Evolutionary conservation across 2,797 vertebrate species (phyloP).

Genomic region (Helostoma temminkii): DNA sequence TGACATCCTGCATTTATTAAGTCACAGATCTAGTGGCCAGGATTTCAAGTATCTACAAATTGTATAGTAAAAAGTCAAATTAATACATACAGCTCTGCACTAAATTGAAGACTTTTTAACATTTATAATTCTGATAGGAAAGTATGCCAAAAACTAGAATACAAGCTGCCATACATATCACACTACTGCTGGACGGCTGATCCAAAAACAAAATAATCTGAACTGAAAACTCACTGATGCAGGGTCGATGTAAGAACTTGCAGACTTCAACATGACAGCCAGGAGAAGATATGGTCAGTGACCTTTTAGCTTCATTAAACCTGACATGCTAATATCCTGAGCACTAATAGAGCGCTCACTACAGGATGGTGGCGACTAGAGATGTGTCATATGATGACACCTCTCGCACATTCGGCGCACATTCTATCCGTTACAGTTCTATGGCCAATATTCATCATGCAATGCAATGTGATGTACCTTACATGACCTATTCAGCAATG

Average conservation of each 20-base stretch:
- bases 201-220: background rate
- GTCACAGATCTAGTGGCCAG: background rate
- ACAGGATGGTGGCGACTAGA: slow-evolving; percentile 9
- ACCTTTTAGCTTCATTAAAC: slow-evolving; percentile 36
- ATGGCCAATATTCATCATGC: too few relatives aligned
- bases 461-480: too few relatives aligned
- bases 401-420: too few relatives aligned
- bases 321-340: too few relatives aligned
- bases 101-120: slow-evolving; percentile 1
- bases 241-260: too few relatives aligned
- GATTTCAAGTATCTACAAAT: background rate
- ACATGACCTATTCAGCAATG: too few relatives aligned
- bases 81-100: background rate
- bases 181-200: background rate
- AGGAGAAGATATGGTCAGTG: slow-evolving; percentile 8
- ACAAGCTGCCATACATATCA: background rate
- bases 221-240: background rate
- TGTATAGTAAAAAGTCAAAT: background rate
- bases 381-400: too few relatives aligned
- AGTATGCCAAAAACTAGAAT: background rate
- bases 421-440: too few relatives aligned
- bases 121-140: background rate
- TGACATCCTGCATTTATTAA: slow-evolving; percentile 12
- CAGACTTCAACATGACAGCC: background rate
- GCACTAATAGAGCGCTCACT: slow-evolving; percentile 12